phyloP scores from a whole-genome alignment of 2,888 invertebrate genomes.

The Tiphia femorata region DNA sequence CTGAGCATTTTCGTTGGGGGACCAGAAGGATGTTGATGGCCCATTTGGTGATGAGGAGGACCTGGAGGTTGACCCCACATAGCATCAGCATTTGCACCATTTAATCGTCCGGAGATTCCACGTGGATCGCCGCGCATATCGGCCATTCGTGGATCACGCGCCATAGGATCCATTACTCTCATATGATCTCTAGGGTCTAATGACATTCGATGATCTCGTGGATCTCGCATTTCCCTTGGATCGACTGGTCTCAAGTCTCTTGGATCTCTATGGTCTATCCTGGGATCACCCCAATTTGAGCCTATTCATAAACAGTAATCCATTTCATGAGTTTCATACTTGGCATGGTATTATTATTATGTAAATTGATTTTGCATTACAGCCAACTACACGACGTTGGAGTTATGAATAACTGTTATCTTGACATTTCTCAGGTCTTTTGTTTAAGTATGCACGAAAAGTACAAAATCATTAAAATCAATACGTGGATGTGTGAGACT shows the following conservation, averaged over 20 bases:
- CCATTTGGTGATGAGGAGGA: constrained; percentile 70
- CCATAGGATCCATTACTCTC: constrained; percentile 71
- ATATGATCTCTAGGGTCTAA: constrained; percentile 68
- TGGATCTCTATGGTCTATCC: constrained; percentile 73
- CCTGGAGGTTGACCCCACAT: constrained; percentile 81
- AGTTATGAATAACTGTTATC: too few relatives aligned
- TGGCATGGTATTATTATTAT: too few relatives aligned
- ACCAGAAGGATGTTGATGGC: constrained; percentile 69
- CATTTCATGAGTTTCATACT: too few relatives aligned
- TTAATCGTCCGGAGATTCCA: constrained; percentile 86
- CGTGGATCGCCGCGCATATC: constrained; percentile 80
- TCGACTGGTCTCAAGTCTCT: constrained; percentile 71
- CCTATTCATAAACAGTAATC: constrained; percentile 31
- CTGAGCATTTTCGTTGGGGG: constrained; percentile 74
- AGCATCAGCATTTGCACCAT: constrained; percentile 78
- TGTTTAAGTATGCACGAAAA: too few relatives aligned
- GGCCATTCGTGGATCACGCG: constrained; percentile 72
- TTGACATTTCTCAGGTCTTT: too few relatives aligned
- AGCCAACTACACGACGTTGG: not conserved
- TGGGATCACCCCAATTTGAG: constrained; percentile 71
- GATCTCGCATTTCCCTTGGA: constrained; percentile 73
- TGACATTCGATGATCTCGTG: constrained; percentile 67
- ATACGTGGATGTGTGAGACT: too few relatives aligned
- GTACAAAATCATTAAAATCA: too few relatives aligned
- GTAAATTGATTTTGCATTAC: constrained; percentile 16